phyloP scores from a whole-genome alignment of 2,797 vertebrate species.

The Acrossocheilus fasciatus region DNA sequence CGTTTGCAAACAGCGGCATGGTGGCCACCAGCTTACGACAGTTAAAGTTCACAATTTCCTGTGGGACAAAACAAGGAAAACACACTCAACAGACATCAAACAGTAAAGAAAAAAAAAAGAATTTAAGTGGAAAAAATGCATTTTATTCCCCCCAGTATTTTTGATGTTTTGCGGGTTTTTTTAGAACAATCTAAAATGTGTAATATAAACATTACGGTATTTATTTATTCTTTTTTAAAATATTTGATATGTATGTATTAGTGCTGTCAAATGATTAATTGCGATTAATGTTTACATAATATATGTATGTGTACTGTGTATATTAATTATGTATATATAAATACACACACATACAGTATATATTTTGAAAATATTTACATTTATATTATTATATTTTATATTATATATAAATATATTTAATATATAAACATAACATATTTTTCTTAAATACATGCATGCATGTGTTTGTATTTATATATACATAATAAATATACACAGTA shows the following conservation, averaged over 20 bases:
- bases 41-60: conserved; percentile 99
- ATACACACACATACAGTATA: too few species aligned
- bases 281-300: too few species aligned
- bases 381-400: too few species aligned
- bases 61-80: conserved; percentile 50
- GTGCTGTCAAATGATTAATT: too few species aligned
- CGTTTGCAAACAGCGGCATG: conserved; percentile 97
- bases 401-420: too few species aligned
- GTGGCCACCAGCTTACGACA: conserved; percentile 97
- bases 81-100: background rate
- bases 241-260: background rate
- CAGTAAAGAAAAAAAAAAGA: background rate
- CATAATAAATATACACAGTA: too few species aligned
- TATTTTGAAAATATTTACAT: too few species aligned
- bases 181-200: background rate
- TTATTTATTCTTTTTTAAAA: background rate
- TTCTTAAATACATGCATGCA: too few species aligned
- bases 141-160: background rate
- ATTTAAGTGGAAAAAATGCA: background rate
- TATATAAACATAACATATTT: too few species aligned
- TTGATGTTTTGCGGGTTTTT: background rate
- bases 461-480: too few species aligned
- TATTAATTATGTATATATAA: too few species aligned
- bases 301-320: too few species aligned
- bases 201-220: background rate